These are phyloP conservation scores for Neodon shergylaensis DNA, from an alignment of 2,113 vertebrate species.

Conservation along the genomic window DNA sequence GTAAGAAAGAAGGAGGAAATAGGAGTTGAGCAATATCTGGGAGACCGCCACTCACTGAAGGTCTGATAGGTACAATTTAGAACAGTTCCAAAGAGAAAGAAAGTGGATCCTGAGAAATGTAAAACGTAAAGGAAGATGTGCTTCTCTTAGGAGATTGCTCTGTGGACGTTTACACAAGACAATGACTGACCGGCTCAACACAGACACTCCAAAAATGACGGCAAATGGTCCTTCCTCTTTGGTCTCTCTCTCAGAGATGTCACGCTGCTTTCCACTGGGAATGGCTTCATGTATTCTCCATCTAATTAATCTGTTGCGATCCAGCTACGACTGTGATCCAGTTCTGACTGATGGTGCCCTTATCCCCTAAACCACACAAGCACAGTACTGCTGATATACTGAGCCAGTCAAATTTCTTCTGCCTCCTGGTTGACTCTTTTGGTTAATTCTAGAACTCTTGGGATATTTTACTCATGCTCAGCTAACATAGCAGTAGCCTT, in stretches of 20 bases:
- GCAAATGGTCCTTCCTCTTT: background rate
- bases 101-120: background rate
- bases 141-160: background rate
- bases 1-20: background rate
- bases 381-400: background rate
- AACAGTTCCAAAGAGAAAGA: background rate
- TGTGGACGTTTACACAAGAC: background rate
- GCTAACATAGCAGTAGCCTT: background rate
- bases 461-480: background rate
- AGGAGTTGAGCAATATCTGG: background rate
- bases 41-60: background rate
- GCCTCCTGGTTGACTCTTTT: background rate
- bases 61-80: background rate
- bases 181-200: background rate
- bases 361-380: background rate
- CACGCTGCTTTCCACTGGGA: background rate
- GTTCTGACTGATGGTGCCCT: background rate
- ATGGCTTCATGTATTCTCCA: too few relatives aligned
- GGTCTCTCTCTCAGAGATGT: background rate
- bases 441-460: background rate
- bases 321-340: background rate
- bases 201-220: background rate
- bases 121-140: background rate
- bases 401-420: background rate
- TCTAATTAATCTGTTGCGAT: background rate